These are phyloP conservation scores for Pyrgilauda ruficollis DNA, from an alignment of 2,113 vertebrate species.

Conservation along the genomic window DNA sequence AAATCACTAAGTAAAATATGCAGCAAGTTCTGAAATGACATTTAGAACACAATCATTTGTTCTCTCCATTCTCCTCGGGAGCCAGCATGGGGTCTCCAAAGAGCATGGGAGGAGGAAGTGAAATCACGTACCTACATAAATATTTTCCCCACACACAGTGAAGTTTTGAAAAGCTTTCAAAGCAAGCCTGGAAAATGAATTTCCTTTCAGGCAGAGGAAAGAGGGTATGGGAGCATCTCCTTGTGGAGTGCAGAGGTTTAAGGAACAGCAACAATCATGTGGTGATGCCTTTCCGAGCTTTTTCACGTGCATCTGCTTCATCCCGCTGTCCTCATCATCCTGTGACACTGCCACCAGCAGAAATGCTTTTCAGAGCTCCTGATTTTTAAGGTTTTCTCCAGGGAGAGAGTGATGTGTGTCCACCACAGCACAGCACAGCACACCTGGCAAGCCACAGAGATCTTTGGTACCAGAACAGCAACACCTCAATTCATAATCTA, in stretches of 20 bases:
- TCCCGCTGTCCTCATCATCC: not conserved
- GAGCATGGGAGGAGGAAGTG: constrained; percentile 8
- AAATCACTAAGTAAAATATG: not conserved
- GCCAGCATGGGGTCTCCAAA: constrained; percentile 9
- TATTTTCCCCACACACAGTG: not conserved
- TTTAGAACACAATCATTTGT: constrained; percentile 37
- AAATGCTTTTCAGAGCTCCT: not conserved
- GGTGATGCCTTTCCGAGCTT: not conserved
- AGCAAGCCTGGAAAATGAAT: not conserved
- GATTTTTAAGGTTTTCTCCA: not conserved
- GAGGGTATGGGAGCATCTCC: not conserved
- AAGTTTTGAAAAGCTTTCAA: constrained; percentile 26
- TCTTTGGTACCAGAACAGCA: not conserved
- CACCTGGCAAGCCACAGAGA: not conserved
- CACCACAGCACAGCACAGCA: not conserved
- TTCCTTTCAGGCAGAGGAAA: not conserved
- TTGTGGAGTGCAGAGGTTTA: not conserved
- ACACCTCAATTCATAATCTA: not conserved
- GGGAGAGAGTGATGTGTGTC: not conserved
- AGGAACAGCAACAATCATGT: not conserved
- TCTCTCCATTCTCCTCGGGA: not conserved
- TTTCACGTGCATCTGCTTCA: not conserved
- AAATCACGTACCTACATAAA: not conserved
- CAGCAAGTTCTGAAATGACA: constrained; percentile 14
- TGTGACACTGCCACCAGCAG: not conserved